phyloP scores from a whole-genome alignment of 2,888 invertebrate genomes.

The Drosophila macrospina region DNA sequence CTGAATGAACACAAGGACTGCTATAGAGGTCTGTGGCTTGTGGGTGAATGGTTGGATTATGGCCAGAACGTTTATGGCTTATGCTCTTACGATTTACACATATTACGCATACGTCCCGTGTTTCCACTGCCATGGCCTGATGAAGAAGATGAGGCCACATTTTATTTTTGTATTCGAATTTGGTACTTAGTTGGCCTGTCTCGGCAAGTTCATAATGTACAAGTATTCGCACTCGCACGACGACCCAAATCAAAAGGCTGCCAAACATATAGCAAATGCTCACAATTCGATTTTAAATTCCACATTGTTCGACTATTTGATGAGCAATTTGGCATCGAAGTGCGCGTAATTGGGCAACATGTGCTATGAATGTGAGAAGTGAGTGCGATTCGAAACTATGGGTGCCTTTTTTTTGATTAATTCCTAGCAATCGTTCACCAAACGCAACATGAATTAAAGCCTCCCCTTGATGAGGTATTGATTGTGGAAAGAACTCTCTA shows the following conservation, averaged over 20 bases:
- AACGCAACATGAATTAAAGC: slow-evolving; percentile 21
- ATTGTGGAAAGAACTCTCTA: slow-evolving; percentile 2
- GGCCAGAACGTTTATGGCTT: slow-evolving; percentile 19
- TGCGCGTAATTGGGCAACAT: slow-evolving; percentile 67
- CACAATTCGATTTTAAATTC: slow-evolving; percentile 33
- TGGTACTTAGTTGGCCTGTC: slow-evolving; percentile 24
- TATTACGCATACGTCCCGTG: slow-evolving; percentile 29
- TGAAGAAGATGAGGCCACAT: slow-evolving; percentile 35
- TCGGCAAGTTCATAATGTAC: slow-evolving; percentile 25
- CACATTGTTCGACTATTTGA: slow-evolving; percentile 39
- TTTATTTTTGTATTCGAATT: slow-evolving; percentile 36
- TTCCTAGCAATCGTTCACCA: slow-evolving; percentile 53
- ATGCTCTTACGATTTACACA: slow-evolving; percentile 20
- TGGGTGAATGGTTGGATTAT: background rate
- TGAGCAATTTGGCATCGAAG: slow-evolving; percentile 58
- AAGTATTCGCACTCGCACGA: background rate
- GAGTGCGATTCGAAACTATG: slow-evolving; percentile 8
- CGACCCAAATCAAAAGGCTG: slow-evolving; percentile 20
- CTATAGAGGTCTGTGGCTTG: background rate
- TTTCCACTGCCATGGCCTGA: background rate
- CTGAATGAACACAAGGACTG: slow-evolving; percentile 8
- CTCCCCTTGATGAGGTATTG: slow-evolving; percentile 22
- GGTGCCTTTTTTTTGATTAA: slow-evolving; percentile 55
- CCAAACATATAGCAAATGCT: slow-evolving; percentile 46
- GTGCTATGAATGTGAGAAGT: slow-evolving; percentile 37